phyloP scores from a whole-genome alignment of 2,797 vertebrate species.

The Gorsachius magnificus region DNA sequence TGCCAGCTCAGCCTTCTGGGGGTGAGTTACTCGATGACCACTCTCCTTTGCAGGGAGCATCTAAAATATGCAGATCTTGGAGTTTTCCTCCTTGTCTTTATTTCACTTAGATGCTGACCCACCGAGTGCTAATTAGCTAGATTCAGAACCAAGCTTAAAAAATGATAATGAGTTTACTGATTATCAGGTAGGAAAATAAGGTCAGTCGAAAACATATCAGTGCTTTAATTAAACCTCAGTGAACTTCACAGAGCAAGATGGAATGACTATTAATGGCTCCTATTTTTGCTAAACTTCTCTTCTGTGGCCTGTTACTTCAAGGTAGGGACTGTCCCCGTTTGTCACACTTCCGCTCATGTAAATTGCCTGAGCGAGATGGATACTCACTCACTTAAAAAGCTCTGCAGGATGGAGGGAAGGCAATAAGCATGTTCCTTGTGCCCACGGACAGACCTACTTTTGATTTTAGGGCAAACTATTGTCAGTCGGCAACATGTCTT shows the following conservation, averaged over 20 bases:
- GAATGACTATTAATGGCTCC: constrained; percentile 64
- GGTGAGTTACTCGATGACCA: not conserved
- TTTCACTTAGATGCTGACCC: constrained; percentile 9
- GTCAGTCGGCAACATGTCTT: not conserved
- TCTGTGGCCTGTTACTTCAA: constrained; percentile 74
- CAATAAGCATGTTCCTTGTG: not conserved
- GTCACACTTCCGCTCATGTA: constrained; percentile 86
- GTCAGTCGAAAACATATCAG: constrained; percentile 65
- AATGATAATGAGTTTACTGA: constrained; percentile 47
- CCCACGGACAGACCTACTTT: constrained; percentile 3
- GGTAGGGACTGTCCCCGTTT: constrained; percentile 73
- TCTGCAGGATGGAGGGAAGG: not conserved
- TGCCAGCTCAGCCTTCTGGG: not conserved
- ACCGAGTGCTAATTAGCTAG: constrained; percentile 10
- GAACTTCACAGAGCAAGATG: constrained; percentile 59
- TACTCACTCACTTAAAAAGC: not conserved
- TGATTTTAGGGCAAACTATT: not conserved
- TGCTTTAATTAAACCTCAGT: constrained; percentile 71
- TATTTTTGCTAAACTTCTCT: constrained; percentile 73
- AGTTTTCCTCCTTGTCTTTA: not conserved
- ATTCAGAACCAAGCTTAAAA: constrained; percentile 33
- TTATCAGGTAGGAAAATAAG: constrained; percentile 72
- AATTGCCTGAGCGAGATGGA: constrained; percentile 56
- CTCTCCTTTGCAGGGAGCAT: not conserved
- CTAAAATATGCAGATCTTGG: not conserved